phyloP scores from a whole-genome alignment of 2,888 invertebrate species.

The Drosophila helvetica region DNA sequence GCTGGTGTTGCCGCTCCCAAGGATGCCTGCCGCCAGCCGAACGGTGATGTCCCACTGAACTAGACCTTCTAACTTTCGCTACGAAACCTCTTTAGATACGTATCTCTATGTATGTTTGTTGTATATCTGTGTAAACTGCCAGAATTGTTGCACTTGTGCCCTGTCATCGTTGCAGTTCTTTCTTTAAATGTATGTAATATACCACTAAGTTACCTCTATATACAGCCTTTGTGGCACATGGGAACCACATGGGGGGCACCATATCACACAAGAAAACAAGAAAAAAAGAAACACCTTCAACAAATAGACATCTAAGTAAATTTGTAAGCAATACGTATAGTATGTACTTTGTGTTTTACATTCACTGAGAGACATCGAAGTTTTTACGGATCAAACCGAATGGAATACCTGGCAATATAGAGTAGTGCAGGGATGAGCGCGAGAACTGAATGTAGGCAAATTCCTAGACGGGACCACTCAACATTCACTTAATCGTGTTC shows the following conservation, averaged over 20 bases:
- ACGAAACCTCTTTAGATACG: conserved; percentile 17
- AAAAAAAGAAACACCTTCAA: neutral
- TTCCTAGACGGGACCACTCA: neutral
- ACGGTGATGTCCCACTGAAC: conserved; percentile 28
- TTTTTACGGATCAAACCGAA: neutral
- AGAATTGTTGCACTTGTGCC: conserved; percentile 16
- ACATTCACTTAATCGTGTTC: neutral
- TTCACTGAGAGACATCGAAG: neutral
- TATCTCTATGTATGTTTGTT: conserved; percentile 16
- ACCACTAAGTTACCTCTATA: conserved; percentile 37
- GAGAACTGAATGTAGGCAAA: neutral
- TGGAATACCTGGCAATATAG: neutral
- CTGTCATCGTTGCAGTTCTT: conserved; percentile 15
- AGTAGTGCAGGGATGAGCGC: neutral
- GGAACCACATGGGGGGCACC: conserved; percentile 16
- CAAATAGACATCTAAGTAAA: conserved; percentile 1
- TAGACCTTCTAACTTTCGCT: conserved; percentile 8
- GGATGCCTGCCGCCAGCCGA: conserved; percentile 15
- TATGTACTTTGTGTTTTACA: neutral
- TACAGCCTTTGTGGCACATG: neutral
- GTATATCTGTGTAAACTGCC: conserved; percentile 38
- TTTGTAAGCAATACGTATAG: neutral
- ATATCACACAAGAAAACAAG: conserved; percentile 4
- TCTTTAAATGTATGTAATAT: conserved; percentile 5
- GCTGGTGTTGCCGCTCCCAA: conserved; percentile 33